These are phyloP conservation scores for Poicephalus gulielmi DNA, from an alignment of 2,113 vertebrate species.

Conservation along the genomic window DNA sequence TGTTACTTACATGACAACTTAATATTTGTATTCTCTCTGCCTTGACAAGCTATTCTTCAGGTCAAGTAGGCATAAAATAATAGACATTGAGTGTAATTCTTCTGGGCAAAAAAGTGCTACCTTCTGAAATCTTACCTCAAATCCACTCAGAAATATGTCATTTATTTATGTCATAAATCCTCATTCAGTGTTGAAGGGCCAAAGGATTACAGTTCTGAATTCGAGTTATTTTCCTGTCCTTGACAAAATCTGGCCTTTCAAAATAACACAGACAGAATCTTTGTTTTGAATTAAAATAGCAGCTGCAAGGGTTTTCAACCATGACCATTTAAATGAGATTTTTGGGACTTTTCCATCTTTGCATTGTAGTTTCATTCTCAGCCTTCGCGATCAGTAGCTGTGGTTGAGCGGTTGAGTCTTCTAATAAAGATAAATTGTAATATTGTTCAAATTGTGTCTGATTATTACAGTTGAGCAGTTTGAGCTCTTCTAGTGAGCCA, in stretches of 20 bases:
- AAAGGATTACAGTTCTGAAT: background rate
- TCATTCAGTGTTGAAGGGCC: fast-evolving
- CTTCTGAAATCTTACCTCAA: background rate
- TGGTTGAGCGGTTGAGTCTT: fast-evolving
- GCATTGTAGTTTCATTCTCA: fast-evolving
- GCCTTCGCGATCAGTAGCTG: background rate
- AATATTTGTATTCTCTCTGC: background rate
- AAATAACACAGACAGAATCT: background rate
- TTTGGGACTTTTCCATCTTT: background rate
- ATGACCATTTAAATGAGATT: background rate
- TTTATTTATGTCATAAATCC: background rate
- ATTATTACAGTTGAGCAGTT: background rate
- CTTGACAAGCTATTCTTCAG: background rate
- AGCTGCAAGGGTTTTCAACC: background rate
- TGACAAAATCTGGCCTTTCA: background rate
- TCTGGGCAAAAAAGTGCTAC: background rate
- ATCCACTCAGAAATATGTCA: background rate
- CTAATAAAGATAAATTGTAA: background rate
- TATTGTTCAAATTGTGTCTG: fast-evolving
- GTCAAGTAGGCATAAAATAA: background rate
- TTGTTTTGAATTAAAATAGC: background rate
- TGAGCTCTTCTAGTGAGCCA: background rate
- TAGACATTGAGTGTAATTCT: background rate
- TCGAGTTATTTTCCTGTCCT: background rate
- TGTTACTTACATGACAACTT: background rate